These are phyloP conservation scores for Drosophila prosaltans DNA, from an alignment of 1,140 invertebrate genomes.

Conservation along the genomic window DNA sequence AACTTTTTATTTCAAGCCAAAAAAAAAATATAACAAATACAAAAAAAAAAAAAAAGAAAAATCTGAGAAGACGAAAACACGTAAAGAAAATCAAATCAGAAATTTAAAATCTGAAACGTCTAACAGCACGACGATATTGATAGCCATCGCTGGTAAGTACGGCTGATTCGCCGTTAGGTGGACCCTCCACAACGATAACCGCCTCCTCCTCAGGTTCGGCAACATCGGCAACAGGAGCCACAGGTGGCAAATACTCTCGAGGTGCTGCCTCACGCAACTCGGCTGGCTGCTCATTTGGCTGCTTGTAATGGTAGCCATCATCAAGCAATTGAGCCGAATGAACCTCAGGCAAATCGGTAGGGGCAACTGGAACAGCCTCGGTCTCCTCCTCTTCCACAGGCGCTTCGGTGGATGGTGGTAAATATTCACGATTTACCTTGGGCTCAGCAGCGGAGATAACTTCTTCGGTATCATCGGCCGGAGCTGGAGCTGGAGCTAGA, in stretches of 20 bases:
- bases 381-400: constrained; percentile 42
- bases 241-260: constrained; percentile 64
- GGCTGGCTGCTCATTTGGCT: constrained; percentile 54
- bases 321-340: constrained; percentile 56
- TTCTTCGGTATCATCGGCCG: constrained; percentile 62
- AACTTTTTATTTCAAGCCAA: constrained; percentile 31
- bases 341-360: constrained; percentile 58
- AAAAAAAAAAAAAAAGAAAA: constrained; percentile 28
- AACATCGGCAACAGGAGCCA: constrained; percentile 13
- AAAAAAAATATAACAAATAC: constrained; percentile 31
- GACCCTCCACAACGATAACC: constrained; percentile 60
- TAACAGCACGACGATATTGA: constrained; percentile 72
- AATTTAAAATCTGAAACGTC: constrained; percentile 69
- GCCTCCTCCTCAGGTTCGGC: constrained; percentile 3
- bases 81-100: constrained; percentile 26
- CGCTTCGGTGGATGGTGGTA: constrained; percentile 59
- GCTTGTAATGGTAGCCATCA: constrained; percentile 74
- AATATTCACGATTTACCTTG: constrained; percentile 67
- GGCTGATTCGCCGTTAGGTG: constrained; percentile 58
- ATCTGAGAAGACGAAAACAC: neutral
- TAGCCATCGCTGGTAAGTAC: constrained; percentile 72
- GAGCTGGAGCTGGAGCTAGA: constrained; percentile 20
- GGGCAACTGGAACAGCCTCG: constrained; percentile 42
- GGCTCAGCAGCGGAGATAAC: constrained; percentile 59
- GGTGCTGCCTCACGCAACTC: constrained; percentile 56